Percentiles rank a stretch among this genome's conserved stretches.
Conservation (phyloP, 1,140 invertebrate species). For the Papilio aristodemus region DNA sequence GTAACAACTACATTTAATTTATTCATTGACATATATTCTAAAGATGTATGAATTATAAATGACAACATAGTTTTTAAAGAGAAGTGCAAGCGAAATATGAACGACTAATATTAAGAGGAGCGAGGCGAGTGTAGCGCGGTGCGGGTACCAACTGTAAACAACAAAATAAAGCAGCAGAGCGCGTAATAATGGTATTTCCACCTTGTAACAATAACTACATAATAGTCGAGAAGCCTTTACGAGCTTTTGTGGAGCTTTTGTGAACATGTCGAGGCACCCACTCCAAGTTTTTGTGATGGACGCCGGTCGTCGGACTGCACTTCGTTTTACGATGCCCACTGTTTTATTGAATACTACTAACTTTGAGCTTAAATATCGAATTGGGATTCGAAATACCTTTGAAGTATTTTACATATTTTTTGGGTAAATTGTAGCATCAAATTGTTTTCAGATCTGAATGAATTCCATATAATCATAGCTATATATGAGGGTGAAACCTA, state of each 20-base stretch:
- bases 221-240: constrained; percentile 79
- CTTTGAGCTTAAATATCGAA: constrained; percentile 51
- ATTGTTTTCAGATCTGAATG: too few species aligned
- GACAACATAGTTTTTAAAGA: background rate
- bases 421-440: too few species aligned
- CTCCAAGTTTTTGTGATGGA: constrained; percentile 72
- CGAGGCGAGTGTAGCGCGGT: constrained; percentile 42
- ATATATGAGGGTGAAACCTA: too few species aligned
- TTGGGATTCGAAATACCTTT: constrained; percentile 46
- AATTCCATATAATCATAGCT: too few species aligned
- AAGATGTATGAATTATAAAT: constrained; percentile 4
- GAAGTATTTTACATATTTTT: constrained; percentile 56
- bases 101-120: constrained; percentile 12
- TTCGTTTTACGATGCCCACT: constrained; percentile 60
- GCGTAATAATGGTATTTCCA: constrained; percentile 79
- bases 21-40: background rate
- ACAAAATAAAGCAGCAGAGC: constrained; percentile 72
- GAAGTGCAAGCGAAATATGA: background rate
- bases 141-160: constrained; percentile 57
- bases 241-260: constrained; percentile 80
- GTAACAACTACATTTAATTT: background rate
- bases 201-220: constrained; percentile 79
- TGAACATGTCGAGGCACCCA: constrained; percentile 73
- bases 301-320: constrained; percentile 52
- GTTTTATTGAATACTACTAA: constrained; percentile 78